Base-by-base conservation (phyloP, 2,888 invertebrate genomes). In the Idaea biselata region DNA sequence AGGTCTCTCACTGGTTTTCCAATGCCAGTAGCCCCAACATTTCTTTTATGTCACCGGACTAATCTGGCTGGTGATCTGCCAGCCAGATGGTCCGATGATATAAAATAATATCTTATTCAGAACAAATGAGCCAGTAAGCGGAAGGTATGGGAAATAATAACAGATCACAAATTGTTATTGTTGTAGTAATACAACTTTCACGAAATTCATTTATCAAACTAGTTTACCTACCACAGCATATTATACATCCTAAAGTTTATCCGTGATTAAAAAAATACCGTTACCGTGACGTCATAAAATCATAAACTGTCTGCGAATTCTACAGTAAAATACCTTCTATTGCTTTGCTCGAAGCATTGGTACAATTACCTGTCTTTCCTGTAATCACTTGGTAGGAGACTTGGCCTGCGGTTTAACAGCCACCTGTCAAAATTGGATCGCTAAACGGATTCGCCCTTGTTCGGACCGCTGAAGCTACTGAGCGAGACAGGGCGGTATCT, bases 191-290 rank as follows among this genome's bases (percentile, higher is more conserved):
- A 44, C 8, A 44, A 44, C 44, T 44, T 44, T 44, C 44, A 44
- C 44, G 44, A 14, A 14, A 14, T 3, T 44, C 3, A 8, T 44
- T 44, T 44, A 14, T 5, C 6, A 44, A 44, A 44, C 44, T 14
- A 11, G 44, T 44, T 44, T 44, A 8, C 11, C 25, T 25, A n/a
- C n/a, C n/a, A n/a, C n/a, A n/a, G n/a, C n/a, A n/a, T n/a, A n/a
- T n/a, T n/a, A 25, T 25, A 25, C 25, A 25, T 25, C 25, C 25
- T 25, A 25, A 25, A 25, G 25, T 1, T 14, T 8, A 44, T 44
- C 44, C 44, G 44, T 44, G 44, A 44, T 44, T 44, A 44, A 44
- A 33, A 44, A 44, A 44, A 44, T 44, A 44, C 44, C 44, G 44
- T 44, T 11, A 14, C 44, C 0, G 44, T 44, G 44, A 44, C 44